Base-by-base conservation (phyloP, 2,888 invertebrate genomes). In the Elysia crispata region DNA sequence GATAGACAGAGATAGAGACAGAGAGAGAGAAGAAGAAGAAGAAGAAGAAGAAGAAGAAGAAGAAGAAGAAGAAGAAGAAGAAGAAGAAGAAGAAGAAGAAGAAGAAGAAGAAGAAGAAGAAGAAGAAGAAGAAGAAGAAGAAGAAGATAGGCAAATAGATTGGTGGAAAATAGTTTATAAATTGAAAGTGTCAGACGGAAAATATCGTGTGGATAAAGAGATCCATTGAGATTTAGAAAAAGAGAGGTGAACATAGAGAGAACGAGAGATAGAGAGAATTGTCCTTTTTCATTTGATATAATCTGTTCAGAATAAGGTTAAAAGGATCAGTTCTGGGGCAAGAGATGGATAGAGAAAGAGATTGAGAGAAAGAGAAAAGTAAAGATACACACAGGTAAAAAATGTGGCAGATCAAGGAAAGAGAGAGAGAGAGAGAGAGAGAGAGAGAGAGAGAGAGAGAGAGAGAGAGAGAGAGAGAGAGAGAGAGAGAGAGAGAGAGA, bases 361-460 rank as follows among this genome's bases (percentile, higher is more conserved):
- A 82, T 30, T 28, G 66, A 62, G 73, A 81, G 67, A 64, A 60
- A 69, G 73, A 79, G 67, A 64, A 70, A 75, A 49, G 49, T 57
- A n/a, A 70, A 75, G 54, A 57, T 57, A n/a, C 76, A 62, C 67
- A 70, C 74, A 77, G 66, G 70, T 13, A 57, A 31, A 69, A 49
- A 73, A n/a, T n/a, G n/a, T n/a, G n/a, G n/a, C n/a, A n/a, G n/a
- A n/a, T n/a, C 64, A 78, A 75, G 77, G 78, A 74, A 1, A 80
- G 70, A 76, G 82, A 79, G 31, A 67, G 76, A 70, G 57, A 81
- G 79, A 82, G 66, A 62, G 50, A 33, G 70, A 82, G 81, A 70
- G 54, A 77, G 80, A 83, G 83, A 81, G 79, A 81, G 82, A 83
- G 33, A 75, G 50, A 28, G 30, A 28, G 41, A 77, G 20, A 25